Evolutionary conservation across 2,888 invertebrate species (phyloP).

Genomic region (Drosophila infuscata): DNA sequence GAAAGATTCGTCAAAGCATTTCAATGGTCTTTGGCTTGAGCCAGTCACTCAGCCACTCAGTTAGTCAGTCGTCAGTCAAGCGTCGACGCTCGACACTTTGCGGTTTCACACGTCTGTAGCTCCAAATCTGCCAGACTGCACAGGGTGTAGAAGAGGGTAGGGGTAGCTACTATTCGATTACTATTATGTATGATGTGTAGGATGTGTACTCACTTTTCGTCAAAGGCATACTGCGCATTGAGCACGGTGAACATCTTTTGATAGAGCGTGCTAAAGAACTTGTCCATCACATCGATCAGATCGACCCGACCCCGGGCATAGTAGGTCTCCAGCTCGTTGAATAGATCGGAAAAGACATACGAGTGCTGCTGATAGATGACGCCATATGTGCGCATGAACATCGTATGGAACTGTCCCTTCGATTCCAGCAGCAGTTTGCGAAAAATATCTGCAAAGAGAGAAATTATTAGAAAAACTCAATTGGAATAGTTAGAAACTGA

Average conservation of each 20-base stretch:
- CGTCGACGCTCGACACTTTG: slow-evolving; percentile 66
- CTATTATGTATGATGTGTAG: slow-evolving; percentile 16
- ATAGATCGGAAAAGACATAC: slow-evolving; percentile 96
- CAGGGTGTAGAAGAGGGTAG: background rate
- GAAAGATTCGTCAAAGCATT: slow-evolving; percentile 55
- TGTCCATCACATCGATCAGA: slow-evolving; percentile 94
- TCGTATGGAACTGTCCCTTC: slow-evolving; percentile 94
- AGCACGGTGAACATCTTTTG: slow-evolving; percentile 98
- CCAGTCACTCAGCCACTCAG: slow-evolving; percentile 24
- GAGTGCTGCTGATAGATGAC: slow-evolving; percentile 97
- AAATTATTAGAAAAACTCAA: slow-evolving; percentile 34
- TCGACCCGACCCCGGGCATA: slow-evolving; percentile 94
- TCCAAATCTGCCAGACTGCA: slow-evolving; percentile 52
- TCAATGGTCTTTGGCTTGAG: slow-evolving; percentile 21
- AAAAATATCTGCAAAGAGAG: slow-evolving; percentile 92
- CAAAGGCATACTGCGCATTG: slow-evolving; percentile 96
- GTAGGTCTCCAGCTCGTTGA: slow-evolving; percentile 95
- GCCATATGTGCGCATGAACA: slow-evolving; percentile 98
- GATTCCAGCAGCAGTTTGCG: slow-evolving; percentile 93
- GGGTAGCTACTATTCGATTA: slow-evolving; percentile 48
- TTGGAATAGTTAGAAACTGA: slow-evolving; percentile 14
- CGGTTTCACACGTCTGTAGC: slow-evolving; percentile 76
- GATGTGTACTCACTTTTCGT: slow-evolving; percentile 90
- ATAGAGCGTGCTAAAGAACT: slow-evolving; percentile 96
- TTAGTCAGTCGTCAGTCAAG: slow-evolving; percentile 48